Conservation (phyloP, 2,888 invertebrate species). For the Polydrusus cervinus region DNA sequence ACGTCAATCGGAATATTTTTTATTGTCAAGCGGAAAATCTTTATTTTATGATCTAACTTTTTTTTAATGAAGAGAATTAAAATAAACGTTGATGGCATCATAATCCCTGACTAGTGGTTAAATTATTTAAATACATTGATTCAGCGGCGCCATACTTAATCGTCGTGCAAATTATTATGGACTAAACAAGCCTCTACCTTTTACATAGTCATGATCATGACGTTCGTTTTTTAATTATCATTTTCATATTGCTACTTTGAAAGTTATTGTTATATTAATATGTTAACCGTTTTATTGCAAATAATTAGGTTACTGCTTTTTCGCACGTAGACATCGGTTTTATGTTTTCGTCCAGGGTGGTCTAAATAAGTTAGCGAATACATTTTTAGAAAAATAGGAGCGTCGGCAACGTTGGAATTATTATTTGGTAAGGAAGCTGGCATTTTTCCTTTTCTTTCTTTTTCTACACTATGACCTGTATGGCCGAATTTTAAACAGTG, state of each 20-base stretch:
- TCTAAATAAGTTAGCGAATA: neutral
- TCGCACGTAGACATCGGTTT: conserved; percentile 10
- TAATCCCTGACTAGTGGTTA: neutral
- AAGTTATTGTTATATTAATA: conserved; percentile 5
- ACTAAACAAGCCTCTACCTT: conserved; percentile 10
- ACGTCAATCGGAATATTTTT: too few relatives aligned
- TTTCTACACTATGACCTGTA: conserved; percentile 35
- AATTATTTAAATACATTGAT: conserved; percentile 8
- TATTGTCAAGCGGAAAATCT: too few relatives aligned
- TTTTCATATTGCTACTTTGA: conserved; percentile 7
- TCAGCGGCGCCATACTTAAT: conserved; percentile 6
- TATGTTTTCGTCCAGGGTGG: conserved; percentile 5
- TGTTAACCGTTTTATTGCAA: conserved; percentile 3
- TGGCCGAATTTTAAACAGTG: conserved; percentile 28
- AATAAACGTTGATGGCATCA: conserved; percentile 13
- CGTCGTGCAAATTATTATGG: neutral
- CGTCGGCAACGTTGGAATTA: conserved; percentile 9
- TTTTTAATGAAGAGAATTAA: neutral
- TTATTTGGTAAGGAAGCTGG: conserved; percentile 29
- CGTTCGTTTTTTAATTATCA: conserved; percentile 13
- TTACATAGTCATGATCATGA: conserved; percentile 12
- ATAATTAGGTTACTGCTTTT: conserved; percentile 15
- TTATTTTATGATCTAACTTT: too few relatives aligned
- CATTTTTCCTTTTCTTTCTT: conserved; percentile 31
- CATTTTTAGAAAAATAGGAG: neutral